Base-by-base conservation (phyloP, 2,888 invertebrate species). In the Epirrita christyi region DNA sequence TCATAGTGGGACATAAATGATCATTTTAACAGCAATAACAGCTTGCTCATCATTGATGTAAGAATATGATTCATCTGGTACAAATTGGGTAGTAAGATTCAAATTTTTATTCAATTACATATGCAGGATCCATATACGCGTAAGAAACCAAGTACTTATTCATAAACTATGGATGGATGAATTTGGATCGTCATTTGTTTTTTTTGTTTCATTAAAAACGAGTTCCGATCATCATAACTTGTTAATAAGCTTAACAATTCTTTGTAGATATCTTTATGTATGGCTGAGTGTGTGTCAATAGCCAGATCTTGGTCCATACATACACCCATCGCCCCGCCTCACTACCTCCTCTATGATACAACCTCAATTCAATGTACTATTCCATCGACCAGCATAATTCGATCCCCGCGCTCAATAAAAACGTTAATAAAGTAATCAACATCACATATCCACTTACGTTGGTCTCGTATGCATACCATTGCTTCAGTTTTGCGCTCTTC, bases 301-400 rank as follows among this genome's bases (percentile, higher is more conserved):
- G 80, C 80, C 73, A 79, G 81, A 84, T 85, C 83, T 85, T 83
- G 80, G 85, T 82, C 78, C 78, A 81, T 81, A 79, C 80, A 76
- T 86, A 88, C 83, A 83, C 83, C 86, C 86, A 86, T 83, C 71
- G 87, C 87, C 86, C 88, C 88, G 89, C 90, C 89, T 89, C 82
- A 86, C 86, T 84, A 82, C 86, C 86, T 87, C 87, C 81, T 80
- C 79, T 83, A 83, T 78, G 83, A 84, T 84, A 81, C 81, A 80
- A 76, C 80, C 81, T 83, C 76, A 79, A 73, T 75, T 74, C 79
- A 81, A 81, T 21, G 21, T 21, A 21, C 21, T 21, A 21, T 4
- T 80, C 83, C 78, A 78, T 76, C 74, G 76, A 75, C 89, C 88
- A 87, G 69, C 65, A 61, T 78, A 78, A 75, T 70, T 67, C 74